phyloP scores from a whole-genome alignment of 2,797 vertebrate genomes.

The Enteromius mattozi region DNA sequence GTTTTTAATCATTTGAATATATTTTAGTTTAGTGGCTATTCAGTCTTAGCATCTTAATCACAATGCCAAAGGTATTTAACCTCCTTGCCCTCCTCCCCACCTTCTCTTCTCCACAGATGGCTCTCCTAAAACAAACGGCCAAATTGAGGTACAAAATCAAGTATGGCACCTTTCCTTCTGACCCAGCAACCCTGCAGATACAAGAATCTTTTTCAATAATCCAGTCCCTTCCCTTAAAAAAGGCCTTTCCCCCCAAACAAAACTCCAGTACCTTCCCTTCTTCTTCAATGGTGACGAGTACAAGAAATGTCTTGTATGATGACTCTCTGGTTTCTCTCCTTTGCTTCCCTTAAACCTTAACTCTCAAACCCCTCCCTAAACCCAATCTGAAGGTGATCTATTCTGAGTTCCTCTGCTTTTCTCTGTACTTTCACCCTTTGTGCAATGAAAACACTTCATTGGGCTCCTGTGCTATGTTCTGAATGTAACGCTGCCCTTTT shows the following conservation, averaged over 20 bases:
- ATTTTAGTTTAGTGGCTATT: slow-evolving; percentile 17
- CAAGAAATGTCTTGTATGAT: slow-evolving; percentile 71
- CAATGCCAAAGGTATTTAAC: slow-evolving; percentile 76
- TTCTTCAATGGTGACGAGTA: slow-evolving; percentile 79
- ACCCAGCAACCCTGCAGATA: slow-evolving; percentile 64
- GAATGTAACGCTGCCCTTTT: slow-evolving; percentile 69
- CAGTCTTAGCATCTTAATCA: slow-evolving; percentile 18
- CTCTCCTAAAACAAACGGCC: slow-evolving; percentile 79
- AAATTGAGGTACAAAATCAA: slow-evolving; percentile 84
- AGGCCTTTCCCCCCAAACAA: slow-evolving; percentile 70
- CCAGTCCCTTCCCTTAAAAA: slow-evolving; percentile 71
- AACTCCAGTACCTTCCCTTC: slow-evolving; percentile 72
- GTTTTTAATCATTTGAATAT: neutral
- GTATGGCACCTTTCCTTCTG: slow-evolving; percentile 76
- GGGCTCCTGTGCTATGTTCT: slow-evolving; percentile 74
- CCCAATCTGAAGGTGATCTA: slow-evolving; percentile 55
- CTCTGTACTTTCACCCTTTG: slow-evolving; percentile 70
- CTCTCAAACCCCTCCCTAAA: slow-evolving; percentile 61
- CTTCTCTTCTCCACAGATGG: slow-evolving; percentile 85
- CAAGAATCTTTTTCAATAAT: slow-evolving; percentile 55
- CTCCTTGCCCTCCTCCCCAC: slow-evolving; percentile 75
- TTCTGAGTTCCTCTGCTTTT: slow-evolving; percentile 72
- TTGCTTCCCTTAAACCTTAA: slow-evolving; percentile 69
- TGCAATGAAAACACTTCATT: slow-evolving; percentile 77
- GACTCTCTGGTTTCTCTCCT: slow-evolving; percentile 67